Base-by-base conservation (phyloP, 2,888 invertebrate genomes). In the Drosophila fungiperda region DNA sequence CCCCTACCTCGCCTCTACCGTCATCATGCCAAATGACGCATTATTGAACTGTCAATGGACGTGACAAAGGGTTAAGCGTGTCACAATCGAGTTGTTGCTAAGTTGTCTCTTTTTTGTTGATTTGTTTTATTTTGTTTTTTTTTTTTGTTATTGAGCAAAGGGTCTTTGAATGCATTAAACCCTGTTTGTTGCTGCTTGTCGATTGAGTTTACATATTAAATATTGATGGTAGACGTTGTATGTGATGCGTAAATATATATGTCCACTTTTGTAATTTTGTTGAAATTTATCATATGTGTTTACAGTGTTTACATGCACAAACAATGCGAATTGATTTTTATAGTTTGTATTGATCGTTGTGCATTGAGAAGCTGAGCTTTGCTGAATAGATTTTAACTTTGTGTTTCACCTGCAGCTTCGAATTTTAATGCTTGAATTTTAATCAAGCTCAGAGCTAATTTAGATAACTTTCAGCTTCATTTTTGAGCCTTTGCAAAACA, bases 21-120 rank as follows among this genome's bases (percentile, higher is more conserved):
- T 36, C 75, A 69, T 54, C 70, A 68, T 68, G 58, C 80, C 83
- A 79, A 89, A 83, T 87, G 90, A 80, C 80, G 83, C 90, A 87
- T 90, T 90, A 89, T 90, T 90, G 89, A 89, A 90, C 84, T 89
- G 90, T 89, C 89, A 89, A 85, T 76, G 82, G 77, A 80, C 81
- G 79, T 89, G 89, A 89, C 89, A 90, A 89, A 89, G 90, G 89
- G 88, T 90, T 89, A 89, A 85, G 69, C 76, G 77, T 90, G 87
- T 87, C 90, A 82, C 61, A 62, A 66, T 76, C 71, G 80, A 78
- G 76, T 73, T 73, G 80, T 75, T 80, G 73, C 65, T 71, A 69
- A 45, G 23, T 45, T 63, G 61, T 69, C 71, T 63, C n/a, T 50
- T 42, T 42, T 26, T 17, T 52, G 29, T 45, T 48, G 20, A 23